Evolutionary conservation across 2,113 vertebrate species (phyloP).

Genomic region (Tetrao urogallus): DNA sequence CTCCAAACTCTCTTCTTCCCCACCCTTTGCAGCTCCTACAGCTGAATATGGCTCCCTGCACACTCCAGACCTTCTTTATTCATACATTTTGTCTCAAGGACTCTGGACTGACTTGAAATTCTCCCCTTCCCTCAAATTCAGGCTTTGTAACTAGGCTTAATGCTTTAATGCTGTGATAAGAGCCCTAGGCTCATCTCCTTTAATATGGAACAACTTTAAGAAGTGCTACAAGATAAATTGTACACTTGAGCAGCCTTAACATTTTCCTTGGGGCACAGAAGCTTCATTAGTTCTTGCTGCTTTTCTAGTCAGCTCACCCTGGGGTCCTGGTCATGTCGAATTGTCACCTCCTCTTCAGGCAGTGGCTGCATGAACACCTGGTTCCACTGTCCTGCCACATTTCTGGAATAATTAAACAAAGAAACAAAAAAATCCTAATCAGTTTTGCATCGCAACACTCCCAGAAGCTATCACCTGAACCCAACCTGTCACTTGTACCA

Average conservation of each 20-base stretch:
- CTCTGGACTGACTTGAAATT: background rate
- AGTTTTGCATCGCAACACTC: background rate
- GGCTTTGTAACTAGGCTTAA: background rate
- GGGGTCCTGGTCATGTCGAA: constrained; percentile 91
- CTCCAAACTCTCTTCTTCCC: background rate
- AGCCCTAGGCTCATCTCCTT: background rate
- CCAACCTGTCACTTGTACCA: background rate
- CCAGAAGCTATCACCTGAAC: background rate
- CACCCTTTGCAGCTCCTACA: background rate
- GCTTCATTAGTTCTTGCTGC: background rate
- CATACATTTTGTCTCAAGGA: background rate
- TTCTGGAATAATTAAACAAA: constrained; percentile 74
- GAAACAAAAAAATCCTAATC: background rate
- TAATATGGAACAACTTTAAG: background rate
- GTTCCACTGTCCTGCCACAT: constrained; percentile 91
- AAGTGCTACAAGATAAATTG: background rate
- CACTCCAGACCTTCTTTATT: background rate
- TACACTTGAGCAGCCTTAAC: background rate
- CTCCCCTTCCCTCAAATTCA: background rate
- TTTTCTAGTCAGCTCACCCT: constrained; percentile 77
- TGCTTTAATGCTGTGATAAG: background rate
- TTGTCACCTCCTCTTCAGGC: constrained; percentile 88
- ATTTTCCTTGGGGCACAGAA: background rate
- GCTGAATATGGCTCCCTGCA: background rate
- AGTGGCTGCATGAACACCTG: constrained; percentile 91